Conservation (phyloP, 1,140 invertebrate species). For the Drosophila nigromelanica region DNA sequence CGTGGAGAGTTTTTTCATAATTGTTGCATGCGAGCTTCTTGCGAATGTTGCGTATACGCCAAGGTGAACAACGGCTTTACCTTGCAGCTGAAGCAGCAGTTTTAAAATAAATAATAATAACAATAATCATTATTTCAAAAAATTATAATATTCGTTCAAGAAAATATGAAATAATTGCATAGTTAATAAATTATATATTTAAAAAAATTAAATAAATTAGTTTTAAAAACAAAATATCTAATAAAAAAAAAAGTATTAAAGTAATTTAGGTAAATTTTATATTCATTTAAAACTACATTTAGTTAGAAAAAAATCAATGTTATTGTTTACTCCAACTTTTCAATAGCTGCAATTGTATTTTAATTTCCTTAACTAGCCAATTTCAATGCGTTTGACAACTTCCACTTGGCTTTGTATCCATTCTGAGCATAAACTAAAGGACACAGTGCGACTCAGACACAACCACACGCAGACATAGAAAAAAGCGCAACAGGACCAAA, state of each 20-base stretch:
- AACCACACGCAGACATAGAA: conserved; percentile 28
- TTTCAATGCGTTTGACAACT: conserved; percentile 37
- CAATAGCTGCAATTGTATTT: conserved; percentile 4
- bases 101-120: background rate
- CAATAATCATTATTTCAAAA: background rate
- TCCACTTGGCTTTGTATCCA: conserved; percentile 25
- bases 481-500: conserved; percentile 82
- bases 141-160: no score
- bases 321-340: background rate
- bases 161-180: no score
- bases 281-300: background rate
- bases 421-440: conserved; percentile 16
- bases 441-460: conserved; percentile 27
- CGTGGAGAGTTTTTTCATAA: conserved; percentile 69
- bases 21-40: conserved; percentile 66
- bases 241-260: background rate
- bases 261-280: background rate
- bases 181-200: no score
- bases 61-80: conserved; percentile 29
- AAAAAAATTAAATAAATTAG: no score
- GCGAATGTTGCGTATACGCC: conserved; percentile 34
- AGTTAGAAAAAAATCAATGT: background rate
- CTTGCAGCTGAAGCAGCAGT: background rate
- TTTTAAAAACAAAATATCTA: background rate
- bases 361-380: conserved; percentile 18